Evolutionary conservation across 2,888 invertebrate genomes (phyloP).

Genomic region (Drosophila flavopinicola): DNA sequence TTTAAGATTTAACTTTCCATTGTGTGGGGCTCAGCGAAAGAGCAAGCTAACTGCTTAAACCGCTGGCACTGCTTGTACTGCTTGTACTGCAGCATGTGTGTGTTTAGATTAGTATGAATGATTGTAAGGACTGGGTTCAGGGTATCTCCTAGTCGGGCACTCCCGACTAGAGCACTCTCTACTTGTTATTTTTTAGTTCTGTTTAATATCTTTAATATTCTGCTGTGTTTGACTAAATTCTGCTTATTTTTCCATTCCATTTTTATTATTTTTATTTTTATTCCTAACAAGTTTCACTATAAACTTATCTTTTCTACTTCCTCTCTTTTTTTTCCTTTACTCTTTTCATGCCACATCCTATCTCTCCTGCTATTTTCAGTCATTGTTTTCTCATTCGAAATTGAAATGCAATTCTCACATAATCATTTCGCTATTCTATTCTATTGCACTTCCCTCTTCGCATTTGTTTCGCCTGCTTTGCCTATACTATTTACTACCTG

Average conservation of each 20-base stretch:
- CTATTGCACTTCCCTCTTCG: conserved; percentile 19
- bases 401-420: conserved; percentile 61
- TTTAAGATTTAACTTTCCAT: no score
- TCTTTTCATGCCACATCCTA: background rate
- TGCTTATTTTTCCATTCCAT: background rate
- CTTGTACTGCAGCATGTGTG: no score
- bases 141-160: no score
- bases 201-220: no score
- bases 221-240: no score
- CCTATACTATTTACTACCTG: conserved; percentile 43
- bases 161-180: no score
- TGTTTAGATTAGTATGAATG: no score
- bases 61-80: no score
- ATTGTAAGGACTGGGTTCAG: no score
- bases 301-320: background rate
- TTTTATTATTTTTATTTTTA: background rate
- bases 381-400: conserved; percentile 1
- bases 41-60: no score
- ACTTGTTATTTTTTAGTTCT: no score
- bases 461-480: conserved; percentile 18
- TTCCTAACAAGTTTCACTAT: background rate
- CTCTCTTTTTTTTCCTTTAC: background rate
- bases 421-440: conserved; percentile 27
- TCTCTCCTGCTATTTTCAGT: background rate
- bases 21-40: no score